Evolutionary conservation across 1,140 invertebrate species (phyloP), one percentile per base, ranked within the genome.

Genomic region (Pseudomyrmex concolor): DNA sequence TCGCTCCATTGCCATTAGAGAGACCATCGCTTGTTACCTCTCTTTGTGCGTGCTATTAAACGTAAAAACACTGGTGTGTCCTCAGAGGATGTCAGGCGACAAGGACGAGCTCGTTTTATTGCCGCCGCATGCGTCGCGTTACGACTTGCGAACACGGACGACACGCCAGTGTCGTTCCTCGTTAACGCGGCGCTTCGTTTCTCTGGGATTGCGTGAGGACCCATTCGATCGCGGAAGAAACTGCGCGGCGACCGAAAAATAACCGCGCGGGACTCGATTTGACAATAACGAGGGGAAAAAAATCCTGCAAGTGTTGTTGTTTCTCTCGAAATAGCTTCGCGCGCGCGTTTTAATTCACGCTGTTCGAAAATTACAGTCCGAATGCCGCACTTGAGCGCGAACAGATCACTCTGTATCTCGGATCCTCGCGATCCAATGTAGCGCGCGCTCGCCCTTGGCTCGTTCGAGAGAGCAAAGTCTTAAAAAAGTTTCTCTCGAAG

Each of bases 11-110:
- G 15, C 54, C 51, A 19, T 60, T 83, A 73, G 54, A 34, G 63
- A 73, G 34, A 34, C 34, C 51, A 48, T 34, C 70, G 48, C 45
- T 50, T 68, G 48, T 85, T 74, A 83, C 71, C 71, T 48, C 51
- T 73, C 78, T 76, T 78, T 45, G 83, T 66, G 59, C 45, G 19
- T 62, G 17, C 72, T 66, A 64, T 84, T 84, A 84, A 85, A 85
- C 9, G 51, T 57, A n/a, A 48, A 19, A 19, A 51, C 34, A 34
- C 5, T 34, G 68, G 83, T 72, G 51, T 85, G 64, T 66, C 57
- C 71, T 85, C 64, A 50, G 64, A 51, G 64, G 54, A 55, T 45
- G 64, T 34, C 17, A 19, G 9, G 43, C 50, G 68, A 48, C 76
- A 78, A 72, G 57, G 60, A 86, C 34, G 48, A 34, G 55, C 34